These are phyloP conservation scores for Albula glossodonta DNA, from an alignment of 2,113 vertebrate species.

Conservation along the genomic window DNA sequence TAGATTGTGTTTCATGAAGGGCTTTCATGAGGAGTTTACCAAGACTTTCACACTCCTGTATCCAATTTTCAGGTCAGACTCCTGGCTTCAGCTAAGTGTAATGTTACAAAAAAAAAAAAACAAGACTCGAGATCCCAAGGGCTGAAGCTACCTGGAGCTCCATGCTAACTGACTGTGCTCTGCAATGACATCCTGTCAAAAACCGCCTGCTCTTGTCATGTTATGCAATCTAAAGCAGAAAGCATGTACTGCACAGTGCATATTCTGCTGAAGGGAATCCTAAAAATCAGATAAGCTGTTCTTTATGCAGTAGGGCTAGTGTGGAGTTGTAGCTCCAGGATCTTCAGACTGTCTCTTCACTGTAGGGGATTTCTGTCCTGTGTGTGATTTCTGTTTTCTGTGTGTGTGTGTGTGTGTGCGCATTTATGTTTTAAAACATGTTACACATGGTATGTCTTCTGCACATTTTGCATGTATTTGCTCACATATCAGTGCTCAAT, in stretches of 20 bases:
- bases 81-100: conserved; percentile 28
- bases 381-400: neutral
- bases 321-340: neutral
- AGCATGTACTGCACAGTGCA: too few relatives aligned
- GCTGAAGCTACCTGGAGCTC: neutral
- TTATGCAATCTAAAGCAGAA: too few relatives aligned
- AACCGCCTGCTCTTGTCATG: neutral
- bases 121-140: neutral
- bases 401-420: too few relatives aligned
- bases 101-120: conserved; percentile 27
- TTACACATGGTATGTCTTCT: too few relatives aligned
- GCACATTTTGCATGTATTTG: too few relatives aligned
- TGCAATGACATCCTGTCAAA: neutral
- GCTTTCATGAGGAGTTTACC: neutral
- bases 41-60: neutral
- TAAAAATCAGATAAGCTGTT: neutral
- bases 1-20: conserved; percentile 15
- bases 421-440: too few relatives aligned
- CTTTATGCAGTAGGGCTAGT: neutral
- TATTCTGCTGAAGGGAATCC: neutral
- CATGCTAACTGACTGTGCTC: neutral
- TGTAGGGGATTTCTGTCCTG: neutral
- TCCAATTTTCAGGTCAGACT: conserved; percentile 8
- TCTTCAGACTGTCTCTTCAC: neutral
- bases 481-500: too few relatives aligned